Evolutionary conservation across 2,113 vertebrate genomes (phyloP).

Genomic region (Carettochelys insculpta): DNA sequence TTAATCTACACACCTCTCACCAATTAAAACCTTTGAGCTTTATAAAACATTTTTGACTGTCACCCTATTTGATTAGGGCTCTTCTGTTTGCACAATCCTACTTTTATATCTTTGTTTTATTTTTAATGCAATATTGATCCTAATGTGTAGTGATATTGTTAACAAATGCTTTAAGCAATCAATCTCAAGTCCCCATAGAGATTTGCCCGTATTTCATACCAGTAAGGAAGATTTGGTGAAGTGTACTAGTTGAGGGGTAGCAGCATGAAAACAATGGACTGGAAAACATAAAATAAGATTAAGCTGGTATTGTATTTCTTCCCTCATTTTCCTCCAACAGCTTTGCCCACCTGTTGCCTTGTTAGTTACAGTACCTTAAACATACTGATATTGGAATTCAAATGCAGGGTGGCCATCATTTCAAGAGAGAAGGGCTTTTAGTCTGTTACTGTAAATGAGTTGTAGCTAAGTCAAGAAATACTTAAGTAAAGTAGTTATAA

Average conservation of each 20-base stretch:
- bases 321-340: not conserved
- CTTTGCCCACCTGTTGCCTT: not conserved
- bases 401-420: not conserved
- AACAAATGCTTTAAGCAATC: not conserved
- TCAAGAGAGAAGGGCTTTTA: not conserved
- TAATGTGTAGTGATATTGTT: not conserved
- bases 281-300: not conserved
- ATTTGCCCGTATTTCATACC: too few species aligned
- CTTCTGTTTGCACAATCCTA: not conserved
- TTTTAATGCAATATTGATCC: not conserved
- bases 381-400: not conserved
- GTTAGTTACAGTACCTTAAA: not conserved
- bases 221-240: not conserved
- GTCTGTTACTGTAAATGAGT: too few species aligned
- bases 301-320: not conserved
- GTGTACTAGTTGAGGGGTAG: not conserved
- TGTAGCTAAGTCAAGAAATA: conserved; percentile 34
- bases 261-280: not conserved
- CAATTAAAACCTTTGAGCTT: not conserved
- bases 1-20: not conserved
- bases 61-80: not conserved
- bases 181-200: too few species aligned
- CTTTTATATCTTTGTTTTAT: not conserved
- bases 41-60: not conserved
- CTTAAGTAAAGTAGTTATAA: conserved; percentile 7